Evolutionary conservation across 2,113 vertebrate genomes (phyloP), one percentile per base, ranked within the genome.

Genomic region (Variabilichromis moorii): DNA sequence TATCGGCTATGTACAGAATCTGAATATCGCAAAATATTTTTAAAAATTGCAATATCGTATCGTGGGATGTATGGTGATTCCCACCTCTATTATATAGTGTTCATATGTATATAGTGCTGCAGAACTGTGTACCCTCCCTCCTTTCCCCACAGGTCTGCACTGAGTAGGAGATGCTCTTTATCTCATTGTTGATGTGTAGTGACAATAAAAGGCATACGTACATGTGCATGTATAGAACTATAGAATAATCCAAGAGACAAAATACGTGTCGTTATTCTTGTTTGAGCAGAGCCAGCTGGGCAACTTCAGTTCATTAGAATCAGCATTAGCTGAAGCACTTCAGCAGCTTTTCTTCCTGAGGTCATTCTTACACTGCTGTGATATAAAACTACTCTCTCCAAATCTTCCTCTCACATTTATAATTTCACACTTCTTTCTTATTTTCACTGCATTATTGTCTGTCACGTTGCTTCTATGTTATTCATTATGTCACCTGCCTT

Each of bases 331-430:
- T 5, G 21, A 26, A 45, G 68, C 40, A 0, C 8, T 73, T 73
- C 66, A 73, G 37, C 37, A 47, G 9, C 40, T 47, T 0, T 16
- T 73, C 21, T 73, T 45, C 21, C 68, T 73, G 40, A 26, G 40
- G 91, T 94, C 95, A 95, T 91, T 90, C 92, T 92, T 28, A 28
- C 16, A 61, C 86, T 85, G 94, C 92, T 92, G 93, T 96, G 96
- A 96, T 87, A 28, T 50, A n/a, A 19, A 51, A 50, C 73, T 53
- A 68, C 35, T 45, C n/a, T 12, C 14, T 68, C 33, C 40, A 80
- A 55, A 83, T 24, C 12, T 54, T 53, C 55, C 59, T 82, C 55
- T 12, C 81, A 5, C 37, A 8, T 57, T 81, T 19, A 66, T 78
- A 71, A 84, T 63, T 28, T 76, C 24, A 47, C 24, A 0, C 9